Conservation (phyloP, 1,140 invertebrate species). For the Plutomurus gul region DNA sequence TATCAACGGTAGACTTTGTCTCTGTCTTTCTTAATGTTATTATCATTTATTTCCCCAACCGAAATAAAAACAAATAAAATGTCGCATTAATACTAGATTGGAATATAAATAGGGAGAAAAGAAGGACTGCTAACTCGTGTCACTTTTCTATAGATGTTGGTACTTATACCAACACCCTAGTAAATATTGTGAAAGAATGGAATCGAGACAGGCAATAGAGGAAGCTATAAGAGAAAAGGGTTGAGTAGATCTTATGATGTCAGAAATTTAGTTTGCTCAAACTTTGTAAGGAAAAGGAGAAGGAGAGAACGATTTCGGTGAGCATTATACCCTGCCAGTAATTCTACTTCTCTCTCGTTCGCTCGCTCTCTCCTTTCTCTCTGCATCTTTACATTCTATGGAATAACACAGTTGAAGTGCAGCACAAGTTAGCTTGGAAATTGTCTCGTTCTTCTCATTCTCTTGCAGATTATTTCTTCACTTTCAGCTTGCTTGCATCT, state of each 20-base stretch:
- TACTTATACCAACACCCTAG: not conserved
- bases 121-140: not conserved
- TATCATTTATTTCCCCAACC: slow-evolving; percentile 32
- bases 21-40: not conserved
- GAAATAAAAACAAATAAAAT: slow-evolving; percentile 52
- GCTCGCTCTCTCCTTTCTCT: too few species aligned
- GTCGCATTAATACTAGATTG: slow-evolving; percentile 41
- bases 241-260: not conserved
- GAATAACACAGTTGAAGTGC: not conserved
- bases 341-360: too few species aligned
- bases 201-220: not conserved
- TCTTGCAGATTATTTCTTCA: slow-evolving; percentile 6
- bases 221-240: not conserved
- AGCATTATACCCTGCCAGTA: too few species aligned
- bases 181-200: not conserved
- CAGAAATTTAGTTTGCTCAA: not conserved
- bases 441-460: not conserved
- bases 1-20: not conserved
- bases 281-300: not conserved
- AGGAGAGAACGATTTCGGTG: not conserved
- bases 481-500: not conserved
- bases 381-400: too few species aligned
- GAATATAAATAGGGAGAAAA: slow-evolving; percentile 40
- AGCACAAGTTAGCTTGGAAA: not conserved
- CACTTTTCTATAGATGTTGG: not conserved